Conservation (phyloP, 2,888 invertebrate genomes). For the Rhamphomyia laevipes region DNA sequence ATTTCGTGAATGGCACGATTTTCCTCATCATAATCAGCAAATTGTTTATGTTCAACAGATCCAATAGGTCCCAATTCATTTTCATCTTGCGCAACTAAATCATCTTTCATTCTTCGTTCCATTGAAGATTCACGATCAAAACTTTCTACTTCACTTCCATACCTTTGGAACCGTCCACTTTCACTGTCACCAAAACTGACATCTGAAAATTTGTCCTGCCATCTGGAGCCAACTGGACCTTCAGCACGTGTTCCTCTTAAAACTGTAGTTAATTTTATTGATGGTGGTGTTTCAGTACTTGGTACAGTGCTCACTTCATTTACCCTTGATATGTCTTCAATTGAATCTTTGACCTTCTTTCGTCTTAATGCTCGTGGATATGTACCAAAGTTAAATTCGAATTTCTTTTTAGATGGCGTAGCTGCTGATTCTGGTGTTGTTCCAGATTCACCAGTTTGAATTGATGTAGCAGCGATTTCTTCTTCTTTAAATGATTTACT, state of each 20-base stretch:
- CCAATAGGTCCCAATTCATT: slow-evolving; percentile 35
- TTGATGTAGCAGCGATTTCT: slow-evolving; percentile 16
- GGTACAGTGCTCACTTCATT: slow-evolving; percentile 35
- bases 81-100: slow-evolving; percentile 31
- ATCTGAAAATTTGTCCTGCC: slow-evolving; percentile 40
- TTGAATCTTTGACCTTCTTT: slow-evolving; percentile 20
- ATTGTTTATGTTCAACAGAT: slow-evolving; percentile 44
- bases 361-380: slow-evolving; percentile 58
- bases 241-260: slow-evolving; percentile 42
- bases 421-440: slow-evolving; percentile 40
- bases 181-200: slow-evolving; percentile 40
- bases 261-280: slow-evolving; percentile 49
- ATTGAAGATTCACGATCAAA: slow-evolving; percentile 37
- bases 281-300: slow-evolving; percentile 48
- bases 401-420: slow-evolving; percentile 45
- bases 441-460: slow-evolving; percentile 15
- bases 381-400: slow-evolving; percentile 63
- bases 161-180: slow-evolving; percentile 35
- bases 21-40: slow-evolving; percentile 44
- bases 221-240: slow-evolving; percentile 40
- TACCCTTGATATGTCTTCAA: slow-evolving; percentile 40
- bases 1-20: slow-evolving; percentile 42
- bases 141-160: slow-evolving; percentile 35
- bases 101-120: slow-evolving; percentile 36
- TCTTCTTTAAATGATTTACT: slow-evolving; percentile 36